Evolutionary conservation across 2,888 invertebrate species (phyloP).

Genomic region (Parapristionchus giblindavisi): DNA sequence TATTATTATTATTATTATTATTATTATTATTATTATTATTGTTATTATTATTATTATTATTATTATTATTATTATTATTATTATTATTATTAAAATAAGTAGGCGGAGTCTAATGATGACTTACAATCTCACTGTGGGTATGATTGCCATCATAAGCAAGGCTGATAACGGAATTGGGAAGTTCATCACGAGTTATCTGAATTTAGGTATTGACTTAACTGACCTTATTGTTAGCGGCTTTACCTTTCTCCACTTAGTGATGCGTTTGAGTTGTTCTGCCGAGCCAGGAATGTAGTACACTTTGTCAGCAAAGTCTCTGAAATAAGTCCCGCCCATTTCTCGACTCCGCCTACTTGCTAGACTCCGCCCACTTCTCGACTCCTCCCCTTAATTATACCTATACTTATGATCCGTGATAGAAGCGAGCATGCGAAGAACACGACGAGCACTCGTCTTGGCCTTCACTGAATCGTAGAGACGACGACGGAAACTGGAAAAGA

Average conservation of each 20-base stretch:
- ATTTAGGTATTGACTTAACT: no score
- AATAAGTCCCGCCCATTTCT: not conserved
- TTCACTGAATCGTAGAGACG: constrained; percentile 20
- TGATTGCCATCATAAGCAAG: not conserved
- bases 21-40: not conserved
- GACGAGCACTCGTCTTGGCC: not conserved
- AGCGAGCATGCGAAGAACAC: constrained; percentile 9
- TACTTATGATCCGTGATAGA: not conserved
- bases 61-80: not conserved
- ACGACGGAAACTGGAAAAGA: constrained; percentile 17
- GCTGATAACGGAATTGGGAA: constrained; percentile 6
- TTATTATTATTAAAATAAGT: not conserved
- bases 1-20: not conserved
- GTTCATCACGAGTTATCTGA: no score
- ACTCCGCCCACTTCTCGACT: no score
- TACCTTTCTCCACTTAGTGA: constrained; percentile 25
- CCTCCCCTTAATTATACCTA: not conserved
- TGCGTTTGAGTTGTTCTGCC: not conserved
- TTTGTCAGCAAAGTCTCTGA: constrained; percentile 21
- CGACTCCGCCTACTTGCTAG: not conserved
- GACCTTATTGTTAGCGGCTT: no score
- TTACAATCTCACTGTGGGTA: constrained; percentile 16
- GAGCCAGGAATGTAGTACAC: constrained; percentile 9
- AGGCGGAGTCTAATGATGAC: no score
- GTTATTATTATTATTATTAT: not conserved